These are phyloP conservation scores for Clanis bilineata DNA, from an alignment of 2,888 invertebrate species.

Conservation along the genomic window DNA sequence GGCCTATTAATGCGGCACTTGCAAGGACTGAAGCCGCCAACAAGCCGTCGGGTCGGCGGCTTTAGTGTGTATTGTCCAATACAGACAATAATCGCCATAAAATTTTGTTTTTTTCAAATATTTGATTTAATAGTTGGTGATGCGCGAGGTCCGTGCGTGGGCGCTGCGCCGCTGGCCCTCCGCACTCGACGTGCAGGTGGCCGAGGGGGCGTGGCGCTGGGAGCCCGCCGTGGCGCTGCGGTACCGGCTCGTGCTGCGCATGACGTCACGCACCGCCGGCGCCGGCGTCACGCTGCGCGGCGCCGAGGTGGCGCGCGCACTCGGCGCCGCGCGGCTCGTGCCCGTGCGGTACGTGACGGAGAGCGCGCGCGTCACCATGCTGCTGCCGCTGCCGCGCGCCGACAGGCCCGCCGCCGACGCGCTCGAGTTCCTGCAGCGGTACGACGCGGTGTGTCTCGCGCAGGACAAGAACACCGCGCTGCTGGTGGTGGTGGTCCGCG, in stretches of 20 bases:
- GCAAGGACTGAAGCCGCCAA: too few species aligned
- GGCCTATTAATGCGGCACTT: too few species aligned
- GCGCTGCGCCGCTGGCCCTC: conserved; percentile 40
- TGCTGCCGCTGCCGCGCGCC: conserved; percentile 83
- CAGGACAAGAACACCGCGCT: conserved; percentile 90
- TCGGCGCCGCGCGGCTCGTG: conserved; percentile 94
- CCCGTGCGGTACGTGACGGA: conserved; percentile 98
- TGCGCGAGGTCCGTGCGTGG: conserved; percentile 46
- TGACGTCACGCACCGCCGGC: conserved; percentile 20
- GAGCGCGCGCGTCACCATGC: conserved; percentile 89
- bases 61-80: too few species aligned
- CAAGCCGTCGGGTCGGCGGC: too few species aligned
- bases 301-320: conserved; percentile 90
- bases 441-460: conserved; percentile 87
- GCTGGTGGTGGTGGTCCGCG: conserved; percentile 75
- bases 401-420: conserved; percentile 71
- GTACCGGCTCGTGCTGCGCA: conserved; percentile 51
- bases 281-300: conserved; percentile 12
- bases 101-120: too few species aligned
- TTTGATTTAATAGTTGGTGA: conserved; percentile 55
- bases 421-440: conserved; percentile 86
- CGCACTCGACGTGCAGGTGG: conserved; percentile 31
- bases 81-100: too few species aligned
- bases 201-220: conserved; percentile 66
- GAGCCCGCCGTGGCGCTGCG: conserved; percentile 56